Evolutionary conservation across 30 jellyfish, hydroid and myxozoan species (phyloP).

Genomic region (Aurelia aurita): DNA sequence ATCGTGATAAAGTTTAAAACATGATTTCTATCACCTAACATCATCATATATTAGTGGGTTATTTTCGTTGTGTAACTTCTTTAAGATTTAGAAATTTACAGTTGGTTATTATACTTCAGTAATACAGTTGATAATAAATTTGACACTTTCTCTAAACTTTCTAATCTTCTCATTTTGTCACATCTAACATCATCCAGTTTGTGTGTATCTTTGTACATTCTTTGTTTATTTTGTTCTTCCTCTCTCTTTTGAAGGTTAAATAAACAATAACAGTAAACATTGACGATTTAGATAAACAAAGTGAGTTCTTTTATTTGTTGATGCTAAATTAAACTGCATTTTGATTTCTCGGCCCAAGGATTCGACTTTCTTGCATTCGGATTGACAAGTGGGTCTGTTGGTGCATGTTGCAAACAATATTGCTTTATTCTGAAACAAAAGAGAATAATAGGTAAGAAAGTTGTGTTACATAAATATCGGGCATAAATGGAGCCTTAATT

Average conservation of each 20-base stretch:
- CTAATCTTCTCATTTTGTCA: too few species aligned
- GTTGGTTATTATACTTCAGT: neutral
- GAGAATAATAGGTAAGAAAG: neutral
- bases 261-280: neutral
- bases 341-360: constrained; percentile 99
- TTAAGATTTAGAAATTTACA: too few species aligned
- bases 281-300: neutral
- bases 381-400: constrained; percentile 90
- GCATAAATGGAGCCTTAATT: too few species aligned
- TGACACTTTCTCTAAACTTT: neutral
- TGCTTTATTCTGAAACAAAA: constrained; percentile 80
- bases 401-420: constrained; percentile 88
- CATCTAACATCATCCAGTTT: too few species aligned
- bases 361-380: constrained; percentile 95
- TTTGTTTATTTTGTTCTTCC: too few species aligned
- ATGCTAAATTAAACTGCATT: constrained; percentile 68
- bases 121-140: neutral
- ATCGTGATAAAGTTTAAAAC: too few species aligned
- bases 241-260: too few species aligned
- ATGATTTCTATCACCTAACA: too few species aligned
- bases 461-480: too few species aligned
- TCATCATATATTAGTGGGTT: too few species aligned
- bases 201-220: too few species aligned
- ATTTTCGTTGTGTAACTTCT: too few species aligned
- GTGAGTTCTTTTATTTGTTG: neutral